Evolutionary conservation across 1,140 invertebrate genomes (phyloP).

Genomic region (Euura lappo): DNA sequence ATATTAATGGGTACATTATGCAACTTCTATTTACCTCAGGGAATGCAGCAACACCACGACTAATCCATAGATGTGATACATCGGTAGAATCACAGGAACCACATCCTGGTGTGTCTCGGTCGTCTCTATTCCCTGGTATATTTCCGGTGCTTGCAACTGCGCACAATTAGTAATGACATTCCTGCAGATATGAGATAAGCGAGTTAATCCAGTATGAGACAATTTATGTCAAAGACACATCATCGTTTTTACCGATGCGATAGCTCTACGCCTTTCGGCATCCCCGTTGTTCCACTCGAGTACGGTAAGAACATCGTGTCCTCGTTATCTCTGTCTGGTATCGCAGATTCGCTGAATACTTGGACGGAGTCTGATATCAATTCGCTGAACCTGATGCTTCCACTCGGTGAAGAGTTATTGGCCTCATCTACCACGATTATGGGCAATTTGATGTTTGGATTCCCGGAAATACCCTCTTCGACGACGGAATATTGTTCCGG

Average conservation of each 20-base stretch:
- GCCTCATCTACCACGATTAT: slow-evolving; percentile 59
- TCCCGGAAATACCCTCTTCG: slow-evolving; percentile 50
- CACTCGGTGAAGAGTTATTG: slow-evolving; percentile 54
- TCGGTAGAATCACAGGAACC: slow-evolving; percentile 71
- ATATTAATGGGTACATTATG: background rate
- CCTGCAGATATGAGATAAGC: slow-evolving; percentile 19
- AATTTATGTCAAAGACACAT: no score
- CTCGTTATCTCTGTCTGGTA: slow-evolving; percentile 46
- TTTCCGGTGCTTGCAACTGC: slow-evolving; percentile 32
- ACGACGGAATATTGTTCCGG: slow-evolving; percentile 58
- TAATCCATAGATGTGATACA: slow-evolving; percentile 84
- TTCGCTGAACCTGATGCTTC: slow-evolving; percentile 62
- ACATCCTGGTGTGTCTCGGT: slow-evolving; percentile 63
- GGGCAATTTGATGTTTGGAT: slow-evolving; percentile 59
- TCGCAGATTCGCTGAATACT: slow-evolving; percentile 46
- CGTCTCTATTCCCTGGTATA: slow-evolving; percentile 22
- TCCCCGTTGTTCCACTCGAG: slow-evolving; percentile 89
- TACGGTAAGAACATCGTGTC: slow-evolving; percentile 67
- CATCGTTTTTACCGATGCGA: slow-evolving; percentile 62
- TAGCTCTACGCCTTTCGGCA: slow-evolving; percentile 87
- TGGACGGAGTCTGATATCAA: slow-evolving; percentile 25
- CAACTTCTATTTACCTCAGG: slow-evolving; percentile 44
- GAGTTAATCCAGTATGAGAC: no score
- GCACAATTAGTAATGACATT: slow-evolving; percentile 64
- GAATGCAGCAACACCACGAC: slow-evolving; percentile 58